Percentiles rank a stretch among this genome's conserved stretches.
These are phyloP conservation scores for Drosophila sp. DNA, from an alignment of 1,140 invertebrate genomes.

Conservation along the genomic window DNA sequence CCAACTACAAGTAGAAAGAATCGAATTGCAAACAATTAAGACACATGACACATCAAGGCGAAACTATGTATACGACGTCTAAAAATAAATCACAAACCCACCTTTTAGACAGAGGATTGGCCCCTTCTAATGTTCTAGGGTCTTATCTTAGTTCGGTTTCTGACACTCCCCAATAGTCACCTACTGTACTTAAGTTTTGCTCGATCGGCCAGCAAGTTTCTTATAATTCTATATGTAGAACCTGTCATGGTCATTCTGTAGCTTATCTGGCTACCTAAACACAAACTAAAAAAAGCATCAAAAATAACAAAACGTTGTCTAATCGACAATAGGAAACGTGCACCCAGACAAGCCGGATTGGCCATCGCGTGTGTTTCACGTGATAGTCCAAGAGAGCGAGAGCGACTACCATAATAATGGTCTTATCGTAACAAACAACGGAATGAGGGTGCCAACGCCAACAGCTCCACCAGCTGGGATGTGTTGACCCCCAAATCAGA, in stretches of 20 bases:
- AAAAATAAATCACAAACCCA: not conserved
- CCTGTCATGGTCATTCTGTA: not conserved
- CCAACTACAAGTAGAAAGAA: conserved; percentile 89
- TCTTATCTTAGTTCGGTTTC: not conserved
- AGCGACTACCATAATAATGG: conserved; percentile 7
- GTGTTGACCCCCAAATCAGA: conserved; percentile 34
- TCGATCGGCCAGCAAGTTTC: not conserved
- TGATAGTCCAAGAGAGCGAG: conserved; percentile 22
- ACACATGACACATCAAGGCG: no score
- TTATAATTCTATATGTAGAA: not conserved
- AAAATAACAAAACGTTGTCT: conserved; percentile 7
- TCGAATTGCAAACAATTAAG: not conserved
- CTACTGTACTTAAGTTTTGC: not conserved
- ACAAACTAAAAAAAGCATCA: not conserved
- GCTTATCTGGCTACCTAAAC: conserved; percentile 2
- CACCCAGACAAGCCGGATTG: conserved; percentile 7
- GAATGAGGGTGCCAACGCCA: conserved; percentile 2
- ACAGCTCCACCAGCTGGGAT: not conserved
- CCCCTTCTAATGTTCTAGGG: not conserved
- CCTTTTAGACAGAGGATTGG: not conserved
- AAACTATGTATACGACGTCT: no score
- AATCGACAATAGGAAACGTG: conserved; percentile 6
- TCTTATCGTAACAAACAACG: conserved; percentile 13
- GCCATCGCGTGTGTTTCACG: conserved; percentile 54
- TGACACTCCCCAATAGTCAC: not conserved